Evolutionary conservation across 2,113 vertebrate species (phyloP).

Genomic region (Megaleporinus macrocephalus): DNA sequence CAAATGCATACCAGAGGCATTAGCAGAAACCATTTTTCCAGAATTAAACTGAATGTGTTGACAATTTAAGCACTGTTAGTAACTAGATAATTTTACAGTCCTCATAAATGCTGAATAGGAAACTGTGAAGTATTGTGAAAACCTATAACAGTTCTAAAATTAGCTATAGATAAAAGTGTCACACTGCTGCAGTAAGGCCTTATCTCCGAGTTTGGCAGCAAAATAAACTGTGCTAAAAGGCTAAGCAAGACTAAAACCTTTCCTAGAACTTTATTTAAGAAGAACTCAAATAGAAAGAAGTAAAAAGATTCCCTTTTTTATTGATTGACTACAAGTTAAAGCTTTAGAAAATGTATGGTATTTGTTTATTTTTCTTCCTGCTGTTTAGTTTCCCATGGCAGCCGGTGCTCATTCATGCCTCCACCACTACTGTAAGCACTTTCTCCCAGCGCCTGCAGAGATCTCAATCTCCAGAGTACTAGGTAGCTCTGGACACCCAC

Average conservation of each 20-base stretch:
- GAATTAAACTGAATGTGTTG: constrained; percentile 5
- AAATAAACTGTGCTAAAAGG: not conserved
- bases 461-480: too few species aligned
- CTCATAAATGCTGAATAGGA: constrained; percentile 30
- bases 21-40: not conserved
- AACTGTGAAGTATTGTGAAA: constrained; percentile 1
- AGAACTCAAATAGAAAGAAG: too few species aligned
- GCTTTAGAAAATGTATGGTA: too few species aligned
- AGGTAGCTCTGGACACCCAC: too few species aligned
- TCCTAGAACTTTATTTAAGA: not conserved
- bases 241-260: not conserved
- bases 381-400: too few species aligned
- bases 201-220: not conserved
- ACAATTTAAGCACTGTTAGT: constrained; percentile 16
- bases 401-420: too few species aligned
- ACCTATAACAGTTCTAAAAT: constrained; percentile 22
- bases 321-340: too few species aligned
- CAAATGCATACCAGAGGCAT: too few species aligned
- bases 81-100: constrained; percentile 28
- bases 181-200: not conserved
- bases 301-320: too few species aligned
- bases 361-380: too few species aligned
- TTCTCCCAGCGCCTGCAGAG: too few species aligned
- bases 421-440: too few species aligned
- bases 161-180: constrained; percentile 26